Base-by-base conservation (phyloP, 2,797 vertebrate genomes). In the Sebastes oblongus region DNA sequence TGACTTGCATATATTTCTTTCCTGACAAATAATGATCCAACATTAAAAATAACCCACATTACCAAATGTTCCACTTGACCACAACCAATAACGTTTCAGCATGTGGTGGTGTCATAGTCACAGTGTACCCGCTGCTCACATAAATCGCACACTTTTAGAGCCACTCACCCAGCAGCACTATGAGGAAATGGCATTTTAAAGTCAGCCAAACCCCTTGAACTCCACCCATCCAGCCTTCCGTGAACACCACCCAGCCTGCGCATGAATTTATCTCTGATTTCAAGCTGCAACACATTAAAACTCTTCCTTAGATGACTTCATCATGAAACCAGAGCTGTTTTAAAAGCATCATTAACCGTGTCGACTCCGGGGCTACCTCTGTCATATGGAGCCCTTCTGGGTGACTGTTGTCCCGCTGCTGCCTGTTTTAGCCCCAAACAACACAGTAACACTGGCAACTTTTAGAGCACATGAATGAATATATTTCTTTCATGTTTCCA, bases 211-310 rank as follows among this genome's bases (percentile, higher is more conserved):
- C 81, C 87, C 80, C 89, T 83, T 67, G 81, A 86, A 85, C 93
- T 87, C 89, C 91, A 90, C 92, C 90, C 92, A 86, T 89, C 70
- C 54, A 82, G 84, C 66, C 69, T 78, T 88, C 79, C 24, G 58
- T 78, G 83, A 91, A 80, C 88, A 79, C 88, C 88, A 85, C 90
- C 85, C 89, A 83, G 89, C 78, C 87, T 74, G 80, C 52, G 34
- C 80, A 89, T 54, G 80, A 86, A 91, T 92, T 86, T 91, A 92
- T 94, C 91, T 91, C 86, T 94, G 79, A 92, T 94, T 94, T 94
- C 90, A 94, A 91, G 91, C 93, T 95, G 94, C 83, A 94, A 86
- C 89, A 86, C 90, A 95, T 95, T 95, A 93, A 93, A 93, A 84
- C 83, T 88, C 92, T 93, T 94, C 89, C 83, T 91, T 66, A 80